These are phyloP conservation scores for Leptoteleia sp. DNA, from an alignment of 1,140 invertebrate species.

Conservation along the genomic window DNA sequence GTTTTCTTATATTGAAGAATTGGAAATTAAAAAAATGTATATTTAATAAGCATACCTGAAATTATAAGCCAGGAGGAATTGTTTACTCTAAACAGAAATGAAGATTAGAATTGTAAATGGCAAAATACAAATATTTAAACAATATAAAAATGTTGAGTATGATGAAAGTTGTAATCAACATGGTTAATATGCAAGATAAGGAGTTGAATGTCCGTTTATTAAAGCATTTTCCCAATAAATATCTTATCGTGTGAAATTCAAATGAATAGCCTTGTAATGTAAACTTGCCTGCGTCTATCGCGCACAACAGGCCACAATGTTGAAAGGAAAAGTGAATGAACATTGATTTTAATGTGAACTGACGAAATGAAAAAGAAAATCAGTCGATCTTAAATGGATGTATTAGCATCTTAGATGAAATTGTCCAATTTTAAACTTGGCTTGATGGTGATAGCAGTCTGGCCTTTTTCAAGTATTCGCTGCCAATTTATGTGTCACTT, in stretches of 20 bases:
- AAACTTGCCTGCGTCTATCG: conserved; percentile 18
- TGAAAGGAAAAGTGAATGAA: conserved; percentile 9
- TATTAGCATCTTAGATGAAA: conserved; percentile 11
- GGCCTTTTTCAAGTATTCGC: conserved; percentile 5
- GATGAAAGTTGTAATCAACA: no score
- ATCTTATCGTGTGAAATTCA: conserved; percentile 12
- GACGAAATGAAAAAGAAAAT: conserved; percentile 1
- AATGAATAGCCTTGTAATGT: conserved; percentile 16
- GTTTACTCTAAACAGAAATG: no score
- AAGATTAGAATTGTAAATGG: no score
- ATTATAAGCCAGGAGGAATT: no score
- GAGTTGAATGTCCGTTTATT: conserved; percentile 26
- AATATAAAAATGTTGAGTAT: no score
- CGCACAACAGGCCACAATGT: conserved; percentile 10
- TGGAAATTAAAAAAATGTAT: no score
- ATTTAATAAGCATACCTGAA: no score
- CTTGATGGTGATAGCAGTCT: conserved; percentile 20
- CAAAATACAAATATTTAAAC: no score
- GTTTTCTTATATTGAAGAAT: no score
- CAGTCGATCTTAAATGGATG: neutral
- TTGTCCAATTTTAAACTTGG: conserved; percentile 55
- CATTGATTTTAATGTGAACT: neutral
- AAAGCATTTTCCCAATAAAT: conserved; percentile 25
- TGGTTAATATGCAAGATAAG: no score
- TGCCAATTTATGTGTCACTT: conserved; percentile 40